Conservation (phyloP, 2,797 vertebrate species). For the Crenuchus spilurus region DNA sequence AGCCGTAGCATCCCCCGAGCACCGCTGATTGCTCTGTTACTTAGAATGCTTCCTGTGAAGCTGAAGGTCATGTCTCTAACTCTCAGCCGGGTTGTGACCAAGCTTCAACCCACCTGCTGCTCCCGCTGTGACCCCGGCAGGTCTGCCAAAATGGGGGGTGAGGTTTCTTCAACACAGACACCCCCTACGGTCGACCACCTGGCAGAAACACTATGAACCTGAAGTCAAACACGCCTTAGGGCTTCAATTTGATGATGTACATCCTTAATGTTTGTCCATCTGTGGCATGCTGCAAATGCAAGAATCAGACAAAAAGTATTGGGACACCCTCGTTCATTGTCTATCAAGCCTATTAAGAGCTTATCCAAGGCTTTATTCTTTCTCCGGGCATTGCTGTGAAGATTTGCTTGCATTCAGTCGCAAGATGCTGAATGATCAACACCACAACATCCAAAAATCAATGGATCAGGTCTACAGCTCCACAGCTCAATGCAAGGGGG, state of each 20-base stretch:
- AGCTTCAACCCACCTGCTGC: slow-evolving; percentile 19
- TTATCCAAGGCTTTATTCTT: too few species aligned
- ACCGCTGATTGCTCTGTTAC: slow-evolving; percentile 40
- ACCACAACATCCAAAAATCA: too few species aligned
- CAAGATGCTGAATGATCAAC: too few species aligned
- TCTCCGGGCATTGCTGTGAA: too few species aligned
- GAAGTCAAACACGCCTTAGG: not conserved
- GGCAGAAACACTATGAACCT: not conserved
- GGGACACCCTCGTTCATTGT: too few species aligned
- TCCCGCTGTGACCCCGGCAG: slow-evolving; percentile 20
- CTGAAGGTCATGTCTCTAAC: slow-evolving; percentile 46
- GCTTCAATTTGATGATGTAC: not conserved
- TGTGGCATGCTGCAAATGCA: too few species aligned
- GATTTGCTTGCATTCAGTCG: too few species aligned
- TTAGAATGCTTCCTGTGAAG: slow-evolving; percentile 36
- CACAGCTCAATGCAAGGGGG: too few species aligned
- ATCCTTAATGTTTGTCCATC: not conserved
- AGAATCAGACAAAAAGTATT: too few species aligned
- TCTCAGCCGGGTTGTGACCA: slow-evolving; percentile 30
- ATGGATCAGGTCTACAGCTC: too few species aligned
- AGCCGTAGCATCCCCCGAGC: slow-evolving; percentile 12
- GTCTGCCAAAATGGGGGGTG: slow-evolving; percentile 7
- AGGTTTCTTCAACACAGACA: not conserved
- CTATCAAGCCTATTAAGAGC: too few species aligned
- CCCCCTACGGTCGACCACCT: not conserved